Conservation (phyloP, 1,140 invertebrate species). For the Schmidtea mediterranea region DNA sequence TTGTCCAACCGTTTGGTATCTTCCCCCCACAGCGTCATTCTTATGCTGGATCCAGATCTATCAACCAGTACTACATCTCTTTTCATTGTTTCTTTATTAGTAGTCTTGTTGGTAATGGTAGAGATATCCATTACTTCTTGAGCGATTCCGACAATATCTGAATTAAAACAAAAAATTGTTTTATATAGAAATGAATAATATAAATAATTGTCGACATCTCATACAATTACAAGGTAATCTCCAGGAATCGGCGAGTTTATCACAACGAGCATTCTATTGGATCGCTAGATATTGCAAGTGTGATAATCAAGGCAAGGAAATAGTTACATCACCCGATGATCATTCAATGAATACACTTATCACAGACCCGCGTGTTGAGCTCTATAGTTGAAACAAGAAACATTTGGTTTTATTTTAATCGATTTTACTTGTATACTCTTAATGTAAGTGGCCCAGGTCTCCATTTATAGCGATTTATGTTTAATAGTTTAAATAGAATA, state of each 20-base stretch:
- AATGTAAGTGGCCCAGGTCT: too few species aligned
- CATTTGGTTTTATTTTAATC: neutral
- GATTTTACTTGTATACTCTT: neutral
- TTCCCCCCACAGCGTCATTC: conserved; percentile 31
- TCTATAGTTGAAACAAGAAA: too few species aligned
- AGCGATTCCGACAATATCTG: conserved; percentile 69
- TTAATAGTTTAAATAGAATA: too few species aligned
- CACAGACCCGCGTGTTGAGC: too few species aligned
- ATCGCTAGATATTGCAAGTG: too few species aligned
- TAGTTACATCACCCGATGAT: too few species aligned
- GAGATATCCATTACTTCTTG: conserved; percentile 43
- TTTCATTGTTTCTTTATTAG: conserved; percentile 57
- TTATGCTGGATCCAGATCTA: conserved; percentile 45
- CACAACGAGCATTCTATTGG: too few species aligned
- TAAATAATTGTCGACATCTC: neutral
- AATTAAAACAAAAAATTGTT: neutral
- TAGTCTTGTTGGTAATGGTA: conserved; percentile 40
- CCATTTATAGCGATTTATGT: too few species aligned
- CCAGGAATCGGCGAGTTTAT: too few species aligned
- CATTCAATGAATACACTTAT: too few species aligned
- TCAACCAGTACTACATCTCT: conserved; percentile 64
- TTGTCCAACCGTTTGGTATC: conserved; percentile 56
- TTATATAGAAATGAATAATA: neutral
- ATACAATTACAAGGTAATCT: too few species aligned
- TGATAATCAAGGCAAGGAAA: too few species aligned